These are phyloP conservation scores for Tonatia bakeri DNA, from an alignment of 2,113 vertebrate genomes.

Conservation along the genomic window DNA sequence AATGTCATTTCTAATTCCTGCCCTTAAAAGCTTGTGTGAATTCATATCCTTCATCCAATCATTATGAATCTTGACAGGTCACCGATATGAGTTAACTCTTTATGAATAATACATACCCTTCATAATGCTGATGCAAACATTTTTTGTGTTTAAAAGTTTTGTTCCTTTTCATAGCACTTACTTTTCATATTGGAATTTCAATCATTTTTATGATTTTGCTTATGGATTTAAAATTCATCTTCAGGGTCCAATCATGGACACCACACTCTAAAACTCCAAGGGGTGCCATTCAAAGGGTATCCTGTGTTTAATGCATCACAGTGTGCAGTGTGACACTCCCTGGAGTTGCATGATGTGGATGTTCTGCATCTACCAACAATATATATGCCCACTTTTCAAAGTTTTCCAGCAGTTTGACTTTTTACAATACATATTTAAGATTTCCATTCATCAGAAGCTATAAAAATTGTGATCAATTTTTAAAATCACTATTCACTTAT, in stretches of 20 bases:
- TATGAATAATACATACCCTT: neutral
- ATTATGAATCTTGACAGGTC: neutral
- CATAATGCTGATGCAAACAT: neutral
- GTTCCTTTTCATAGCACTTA: neutral
- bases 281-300: neutral
- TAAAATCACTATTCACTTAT: neutral
- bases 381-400: neutral
- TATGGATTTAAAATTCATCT: constrained; percentile 12
- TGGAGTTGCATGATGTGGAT: neutral
- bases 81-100: neutral
- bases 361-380: neutral
- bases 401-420: neutral
- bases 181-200: neutral
- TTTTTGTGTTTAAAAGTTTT: constrained; percentile 5
- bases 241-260: neutral
- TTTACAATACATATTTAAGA: neutral
- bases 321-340: neutral
- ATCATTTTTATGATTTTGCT: constrained; percentile 7
- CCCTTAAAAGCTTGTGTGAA: neutral
- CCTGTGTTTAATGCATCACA: neutral
- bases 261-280: neutral
- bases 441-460: neutral
- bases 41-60: neutral
- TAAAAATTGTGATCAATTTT: neutral
- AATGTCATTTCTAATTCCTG: neutral